Base-by-base conservation (phyloP, 2,888 invertebrate species). In the Apodemia zela region DNA sequence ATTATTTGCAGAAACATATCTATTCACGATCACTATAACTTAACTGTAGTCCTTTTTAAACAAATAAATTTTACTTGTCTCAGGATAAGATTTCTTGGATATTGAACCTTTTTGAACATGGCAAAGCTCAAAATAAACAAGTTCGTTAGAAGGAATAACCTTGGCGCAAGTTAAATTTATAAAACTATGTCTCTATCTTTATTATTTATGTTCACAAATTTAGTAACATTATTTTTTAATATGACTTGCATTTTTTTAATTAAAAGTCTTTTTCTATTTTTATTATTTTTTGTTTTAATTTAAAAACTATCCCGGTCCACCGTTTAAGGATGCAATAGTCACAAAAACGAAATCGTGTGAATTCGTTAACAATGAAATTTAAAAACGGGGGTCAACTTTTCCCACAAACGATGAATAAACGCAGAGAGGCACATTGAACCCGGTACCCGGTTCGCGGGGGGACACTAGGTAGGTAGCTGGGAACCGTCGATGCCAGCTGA, bases 381-480 rank as follows among this genome's bases (percentile, higher is more conserved):
- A 83, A 89, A 86, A 87, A 78, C 79, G 72, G 87, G 91, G 91
- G 91, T 91, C 91, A 91, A 89, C 89, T 90, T 89, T 91, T 91
- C 91, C 91, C 91, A 91, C 91, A 91, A 85, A 87, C 90, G 89
- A 89, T 90, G 91, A 91, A 90, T 90, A 91, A 89, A 89, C 87
- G 87, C 84, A 78, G 84, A 89, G 90, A 86, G 89, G 90, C 91
- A 86, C 91, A 89, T 86, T 90, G 91, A 90, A 90, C 91, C 89
- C 90, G 86, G 89, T 83, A 87, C 87, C 86, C 84, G 83, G 81
- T 80, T 75, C 79, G 86, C 82, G 89, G 88, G 89, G 87, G 87
- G 85, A 87, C 79, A 87, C 80, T 42, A 81, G 83, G 76, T 79
- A 80, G 89, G 87, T 89, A 88, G 89, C 89, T 87, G 89, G 88